Percentiles rank a stretch among this genome's conserved stretches.
These are phyloP conservation scores for Pissodes strobi DNA, from an alignment of 1,140 invertebrate species.

Conservation along the genomic window DNA sequence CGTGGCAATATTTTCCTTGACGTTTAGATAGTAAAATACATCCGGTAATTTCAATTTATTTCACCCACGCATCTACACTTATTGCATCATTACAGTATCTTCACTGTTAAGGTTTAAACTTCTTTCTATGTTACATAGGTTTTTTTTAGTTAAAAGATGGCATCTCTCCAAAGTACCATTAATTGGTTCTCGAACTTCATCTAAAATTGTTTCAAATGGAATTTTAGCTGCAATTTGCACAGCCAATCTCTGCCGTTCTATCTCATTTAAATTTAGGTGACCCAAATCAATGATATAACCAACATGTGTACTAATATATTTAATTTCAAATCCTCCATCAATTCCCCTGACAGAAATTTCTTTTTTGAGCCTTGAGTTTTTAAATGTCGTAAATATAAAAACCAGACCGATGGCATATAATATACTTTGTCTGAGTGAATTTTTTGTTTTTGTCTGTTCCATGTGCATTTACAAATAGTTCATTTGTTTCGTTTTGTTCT, in stretches of 20 bases:
- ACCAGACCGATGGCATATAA: too few species aligned
- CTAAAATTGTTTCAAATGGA: conserved; percentile 13
- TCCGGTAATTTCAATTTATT: neutral
- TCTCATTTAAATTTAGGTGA: conserved; percentile 15
- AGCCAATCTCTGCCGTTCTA: neutral
- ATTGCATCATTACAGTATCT: conserved; percentile 5
- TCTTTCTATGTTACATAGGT: conserved; percentile 14
- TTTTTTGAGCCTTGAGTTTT: too few species aligned
- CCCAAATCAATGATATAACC: conserved; percentile 20
- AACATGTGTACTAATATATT: too few species aligned
- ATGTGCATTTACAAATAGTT: too few species aligned
- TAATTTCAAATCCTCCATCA: too few species aligned
- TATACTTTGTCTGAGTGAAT: too few species aligned
- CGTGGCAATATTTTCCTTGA: neutral
- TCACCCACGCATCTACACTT: too few species aligned
- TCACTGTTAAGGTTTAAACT: conserved; percentile 6
- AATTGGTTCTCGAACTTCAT: conserved; percentile 5
- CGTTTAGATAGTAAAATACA: conserved; percentile 12
- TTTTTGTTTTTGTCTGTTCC: too few species aligned
- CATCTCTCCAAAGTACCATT: neutral
- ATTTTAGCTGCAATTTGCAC: conserved; percentile 9
- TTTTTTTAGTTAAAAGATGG: conserved; percentile 18
- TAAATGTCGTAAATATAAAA: too few species aligned
- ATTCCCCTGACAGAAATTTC: too few species aligned
- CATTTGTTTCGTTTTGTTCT: too few species aligned